A percentile compares a stretch with the other conserved stretches of the same genome.
Evolutionary conservation across 2,797 vertebrate species (phyloP).

Genomic region (Ambastaia sidthimunki): DNA sequence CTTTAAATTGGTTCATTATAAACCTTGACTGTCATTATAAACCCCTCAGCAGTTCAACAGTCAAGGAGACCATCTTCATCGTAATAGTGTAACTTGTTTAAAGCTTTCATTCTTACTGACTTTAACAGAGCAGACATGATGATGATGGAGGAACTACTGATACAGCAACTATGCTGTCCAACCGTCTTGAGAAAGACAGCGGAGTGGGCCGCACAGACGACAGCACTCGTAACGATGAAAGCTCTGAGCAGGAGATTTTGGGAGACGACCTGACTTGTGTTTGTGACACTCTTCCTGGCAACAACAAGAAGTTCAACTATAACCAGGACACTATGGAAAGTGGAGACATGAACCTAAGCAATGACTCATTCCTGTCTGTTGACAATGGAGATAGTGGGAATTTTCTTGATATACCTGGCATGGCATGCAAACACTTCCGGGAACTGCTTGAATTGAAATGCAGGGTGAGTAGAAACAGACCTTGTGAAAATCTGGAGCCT

Average conservation of each 20-base stretch:
- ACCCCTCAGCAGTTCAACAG: not conserved
- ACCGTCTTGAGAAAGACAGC: conserved; percentile 95
- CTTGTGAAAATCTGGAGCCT: conserved; percentile 34
- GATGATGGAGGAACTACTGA: conserved; percentile 94
- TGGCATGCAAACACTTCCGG: conserved; percentile 89
- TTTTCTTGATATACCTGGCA: conserved; percentile 87
- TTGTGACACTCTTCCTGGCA: conserved; percentile 83
- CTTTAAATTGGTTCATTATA: not conserved
- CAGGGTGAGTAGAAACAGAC: conserved; percentile 76
- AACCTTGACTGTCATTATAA: not conserved
- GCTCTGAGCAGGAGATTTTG: conserved; percentile 93
- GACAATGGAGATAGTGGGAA: conserved; percentile 85
- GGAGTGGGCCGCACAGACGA: conserved; percentile 93
- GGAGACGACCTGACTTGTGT: conserved; percentile 83
- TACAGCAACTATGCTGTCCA: conserved; percentile 89
- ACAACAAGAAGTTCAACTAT: conserved; percentile 84
- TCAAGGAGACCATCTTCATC: not conserved
- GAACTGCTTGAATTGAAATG: conserved; percentile 93
- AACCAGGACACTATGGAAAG: conserved; percentile 91
- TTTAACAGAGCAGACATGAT: conserved; percentile 84
- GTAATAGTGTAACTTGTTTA: not conserved
- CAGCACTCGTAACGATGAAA: conserved; percentile 94
- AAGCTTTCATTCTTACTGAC: not conserved
- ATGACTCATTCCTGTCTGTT: conserved; percentile 86
- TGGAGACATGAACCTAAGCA: conserved; percentile 85